Evolutionary conservation across 1,140 invertebrate genomes (phyloP).

Genomic region (Sycobia sp.): DNA sequence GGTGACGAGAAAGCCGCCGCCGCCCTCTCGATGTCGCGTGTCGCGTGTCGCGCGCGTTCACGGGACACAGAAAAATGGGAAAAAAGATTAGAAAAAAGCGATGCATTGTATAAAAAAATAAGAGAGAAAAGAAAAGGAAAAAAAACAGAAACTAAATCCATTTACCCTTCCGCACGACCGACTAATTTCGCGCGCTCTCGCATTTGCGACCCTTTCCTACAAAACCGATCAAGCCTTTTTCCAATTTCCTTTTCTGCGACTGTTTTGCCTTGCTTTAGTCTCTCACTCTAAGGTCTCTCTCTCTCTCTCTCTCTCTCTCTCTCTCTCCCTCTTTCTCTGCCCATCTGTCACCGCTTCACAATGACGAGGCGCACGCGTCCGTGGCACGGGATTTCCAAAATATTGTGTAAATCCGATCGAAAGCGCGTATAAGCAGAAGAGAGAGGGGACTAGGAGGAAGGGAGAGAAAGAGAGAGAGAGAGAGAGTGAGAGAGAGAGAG

Average conservation of each 20-base stretch:
- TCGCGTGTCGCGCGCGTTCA: too few relatives aligned
- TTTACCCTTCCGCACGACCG: slow-evolving; percentile 36
- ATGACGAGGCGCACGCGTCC: slow-evolving; percentile 29
- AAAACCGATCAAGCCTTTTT: slow-evolving; percentile 44
- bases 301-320: neutral
- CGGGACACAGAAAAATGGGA: neutral
- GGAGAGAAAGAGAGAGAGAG: neutral
- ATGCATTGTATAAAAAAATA: too few relatives aligned
- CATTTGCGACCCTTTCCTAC: neutral
- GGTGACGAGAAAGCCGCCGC: neutral
- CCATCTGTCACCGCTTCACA: slow-evolving; percentile 54
- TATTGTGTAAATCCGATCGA: slow-evolving; percentile 61
- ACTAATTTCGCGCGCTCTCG: slow-evolving; percentile 26
- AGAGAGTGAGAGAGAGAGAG: slow-evolving; percentile 36
- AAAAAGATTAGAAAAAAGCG: too few relatives aligned
- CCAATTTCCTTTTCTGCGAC: slow-evolving; percentile 38
- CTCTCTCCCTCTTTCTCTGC: slow-evolving; percentile 14
- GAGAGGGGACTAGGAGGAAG: neutral
- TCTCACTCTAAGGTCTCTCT: too few relatives aligned
- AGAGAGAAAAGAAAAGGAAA: slow-evolving; percentile 3
- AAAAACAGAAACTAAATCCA: slow-evolving; percentile 14
- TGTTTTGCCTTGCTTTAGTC: too few relatives aligned
- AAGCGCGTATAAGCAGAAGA: too few relatives aligned
- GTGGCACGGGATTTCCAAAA: slow-evolving; percentile 63
- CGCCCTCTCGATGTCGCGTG: slow-evolving; percentile 11